Evolutionary conservation across 2,888 invertebrate species (phyloP).

Genomic region (Aethes cnicana): DNA sequence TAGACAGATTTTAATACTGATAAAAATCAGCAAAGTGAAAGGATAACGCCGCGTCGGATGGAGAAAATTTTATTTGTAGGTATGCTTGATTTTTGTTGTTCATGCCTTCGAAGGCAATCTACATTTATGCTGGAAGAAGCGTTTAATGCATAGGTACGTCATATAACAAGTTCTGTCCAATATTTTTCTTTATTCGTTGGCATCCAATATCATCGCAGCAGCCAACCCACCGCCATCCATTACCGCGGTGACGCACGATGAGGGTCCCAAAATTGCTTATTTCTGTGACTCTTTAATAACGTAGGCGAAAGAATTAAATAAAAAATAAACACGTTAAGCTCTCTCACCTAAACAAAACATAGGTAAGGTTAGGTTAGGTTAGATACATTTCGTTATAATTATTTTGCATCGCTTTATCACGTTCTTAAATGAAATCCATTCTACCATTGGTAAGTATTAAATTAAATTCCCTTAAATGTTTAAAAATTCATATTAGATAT

Average conservation of each 20-base stretch:
- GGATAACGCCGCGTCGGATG: background rate
- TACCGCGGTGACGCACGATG: constrained; percentile 55
- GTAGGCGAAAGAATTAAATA: constrained; percentile 40
- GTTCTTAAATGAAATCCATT: no score
- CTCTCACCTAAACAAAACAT: no score
- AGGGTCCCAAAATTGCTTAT: constrained; percentile 59
- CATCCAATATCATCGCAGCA: constrained; percentile 41
- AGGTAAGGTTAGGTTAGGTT: no score
- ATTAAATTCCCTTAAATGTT: no score
- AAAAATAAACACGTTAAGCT: constrained; percentile 15
- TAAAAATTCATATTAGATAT: no score
- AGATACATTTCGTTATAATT: no score
- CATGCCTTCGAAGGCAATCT: background rate
- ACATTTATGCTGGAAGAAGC: constrained; percentile 5
- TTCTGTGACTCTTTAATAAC: constrained; percentile 45
- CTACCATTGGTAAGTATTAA: no score
- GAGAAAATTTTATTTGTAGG: background rate
- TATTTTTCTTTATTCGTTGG: constrained; percentile 35
- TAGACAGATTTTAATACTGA: no score
- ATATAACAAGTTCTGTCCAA: constrained; percentile 11
- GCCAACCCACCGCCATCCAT: constrained; percentile 50
- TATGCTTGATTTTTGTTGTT: background rate
- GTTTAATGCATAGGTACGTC: constrained; percentile 20
- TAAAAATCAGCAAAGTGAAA: no score
- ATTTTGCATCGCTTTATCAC: no score